Evolutionary conservation across 2,113 vertebrate species (phyloP).

Genomic region (Sardina pilchardus): DNA sequence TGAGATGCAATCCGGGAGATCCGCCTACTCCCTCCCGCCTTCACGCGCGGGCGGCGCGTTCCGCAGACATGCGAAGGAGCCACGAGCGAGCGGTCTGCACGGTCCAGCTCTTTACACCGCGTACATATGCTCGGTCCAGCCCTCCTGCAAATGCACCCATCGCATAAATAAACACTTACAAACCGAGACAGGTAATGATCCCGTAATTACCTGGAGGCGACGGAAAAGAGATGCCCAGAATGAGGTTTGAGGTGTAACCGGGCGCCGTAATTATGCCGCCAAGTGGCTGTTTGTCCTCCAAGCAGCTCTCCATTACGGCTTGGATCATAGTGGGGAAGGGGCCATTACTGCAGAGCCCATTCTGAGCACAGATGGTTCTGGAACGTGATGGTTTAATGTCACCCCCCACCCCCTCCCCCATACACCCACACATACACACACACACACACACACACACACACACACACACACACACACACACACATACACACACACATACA

Average conservation of each 20-base stretch:
- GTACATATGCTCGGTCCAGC: neutral
- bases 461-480: neutral
- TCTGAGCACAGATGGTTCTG: constrained; percentile 74
- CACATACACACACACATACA: neutral
- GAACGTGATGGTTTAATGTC: constrained; percentile 67
- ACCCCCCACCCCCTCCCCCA: constrained; percentile 56
- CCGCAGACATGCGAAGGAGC: neutral
- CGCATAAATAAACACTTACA: neutral
- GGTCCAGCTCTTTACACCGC: neutral
- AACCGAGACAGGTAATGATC: constrained; percentile 36
- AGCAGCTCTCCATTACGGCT: constrained; percentile 59
- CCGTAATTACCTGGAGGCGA: constrained; percentile 44
- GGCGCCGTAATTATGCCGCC: constrained; percentile 44
- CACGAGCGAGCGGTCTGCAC: neutral
- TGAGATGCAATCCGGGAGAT: neutral
- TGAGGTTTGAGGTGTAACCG: constrained; percentile 43
- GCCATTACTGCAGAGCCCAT: constrained; percentile 68
- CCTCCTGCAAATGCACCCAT: neutral
- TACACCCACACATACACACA: neutral
- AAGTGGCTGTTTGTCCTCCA: constrained; percentile 60
- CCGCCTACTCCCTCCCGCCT: neutral
- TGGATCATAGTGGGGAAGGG: constrained; percentile 57
- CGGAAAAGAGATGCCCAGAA: constrained; percentile 18
- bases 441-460: neutral
- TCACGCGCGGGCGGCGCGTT: too few species aligned